A percentile compares a stretch with the other conserved stretches of the same genome.
These are phyloP conservation scores for Sakesphorus luctuosus DNA, from an alignment of 2,113 vertebrate species.

Conservation along the genomic window DNA sequence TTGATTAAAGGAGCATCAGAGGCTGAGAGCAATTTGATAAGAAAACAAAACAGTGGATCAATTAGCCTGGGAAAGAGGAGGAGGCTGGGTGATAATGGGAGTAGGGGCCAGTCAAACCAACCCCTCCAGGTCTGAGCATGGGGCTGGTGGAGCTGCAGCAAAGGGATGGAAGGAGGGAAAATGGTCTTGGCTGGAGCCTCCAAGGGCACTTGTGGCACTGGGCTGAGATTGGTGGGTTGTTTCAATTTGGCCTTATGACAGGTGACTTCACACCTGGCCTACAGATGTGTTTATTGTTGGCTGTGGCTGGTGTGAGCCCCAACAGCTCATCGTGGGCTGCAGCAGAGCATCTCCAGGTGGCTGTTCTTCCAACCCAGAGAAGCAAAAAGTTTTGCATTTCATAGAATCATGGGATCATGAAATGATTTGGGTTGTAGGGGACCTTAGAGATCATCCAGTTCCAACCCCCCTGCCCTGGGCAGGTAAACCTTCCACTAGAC, in stretches of 20 bases:
- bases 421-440: neutral
- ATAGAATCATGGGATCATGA: neutral
- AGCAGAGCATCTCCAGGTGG: neutral
- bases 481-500: neutral
- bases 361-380: neutral
- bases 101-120: neutral
- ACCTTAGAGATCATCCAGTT: neutral
- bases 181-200: neutral
- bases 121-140: neutral
- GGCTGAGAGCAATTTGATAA: slow-evolving; percentile 15
- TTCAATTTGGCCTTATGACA: neutral
- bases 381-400: neutral
- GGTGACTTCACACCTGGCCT: neutral
- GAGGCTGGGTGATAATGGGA: neutral
- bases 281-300: neutral
- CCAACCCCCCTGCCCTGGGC: neutral
- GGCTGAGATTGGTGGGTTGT: neutral
- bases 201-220: neutral
- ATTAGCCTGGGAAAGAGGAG: neutral
- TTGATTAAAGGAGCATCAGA: slow-evolving; percentile 35
- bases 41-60: slow-evolving; percentile 39
- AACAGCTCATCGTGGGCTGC: fast-evolving
- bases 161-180: neutral
- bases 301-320: neutral
- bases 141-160: neutral